These are phyloP conservation scores for Condylura cristata DNA, from an alignment of 2,113 vertebrate genomes.

Conservation along the genomic window DNA sequence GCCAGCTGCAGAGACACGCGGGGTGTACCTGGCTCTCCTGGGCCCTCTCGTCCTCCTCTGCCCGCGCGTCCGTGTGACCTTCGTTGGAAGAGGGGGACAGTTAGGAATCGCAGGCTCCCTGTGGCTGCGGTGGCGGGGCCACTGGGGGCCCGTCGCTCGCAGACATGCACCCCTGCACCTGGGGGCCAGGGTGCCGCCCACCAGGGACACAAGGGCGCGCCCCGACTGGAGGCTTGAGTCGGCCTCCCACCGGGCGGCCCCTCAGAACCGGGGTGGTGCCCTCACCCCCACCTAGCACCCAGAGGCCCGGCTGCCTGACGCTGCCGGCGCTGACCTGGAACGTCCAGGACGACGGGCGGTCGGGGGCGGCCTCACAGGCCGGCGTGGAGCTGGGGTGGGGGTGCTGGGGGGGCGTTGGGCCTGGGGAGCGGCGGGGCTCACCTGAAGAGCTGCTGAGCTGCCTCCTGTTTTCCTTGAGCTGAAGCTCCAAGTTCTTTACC, in stretches of 20 bases:
- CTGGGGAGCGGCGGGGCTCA: constrained; percentile 50
- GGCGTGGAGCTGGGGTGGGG: no score
- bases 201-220: no score
- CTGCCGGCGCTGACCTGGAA: no score
- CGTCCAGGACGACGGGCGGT: no score
- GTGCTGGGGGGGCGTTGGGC: no score
- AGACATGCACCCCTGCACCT: not conserved
- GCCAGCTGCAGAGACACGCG: no score
- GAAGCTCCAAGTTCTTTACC: constrained; percentile 91
- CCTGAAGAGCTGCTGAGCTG: constrained; percentile 84
- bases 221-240: no score
- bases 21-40: constrained; percentile 95
- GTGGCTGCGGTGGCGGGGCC: not conserved
- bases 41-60: constrained; percentile 90
- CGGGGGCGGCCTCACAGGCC: no score
- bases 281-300: no score
- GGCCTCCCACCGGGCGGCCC: no score
- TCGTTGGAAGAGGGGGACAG: not conserved
- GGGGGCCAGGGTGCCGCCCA: rapidly evolving
- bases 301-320: no score
- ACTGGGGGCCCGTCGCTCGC: not conserved
- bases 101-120: not conserved
- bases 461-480: constrained; percentile 86
- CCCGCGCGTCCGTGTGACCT: constrained; percentile 89
- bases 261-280: no score